Percentiles rank a stretch among this genome's conserved stretches.
phyloP scores from a whole-genome alignment of 1,140 invertebrate species.

The Anastatus disparis region DNA sequence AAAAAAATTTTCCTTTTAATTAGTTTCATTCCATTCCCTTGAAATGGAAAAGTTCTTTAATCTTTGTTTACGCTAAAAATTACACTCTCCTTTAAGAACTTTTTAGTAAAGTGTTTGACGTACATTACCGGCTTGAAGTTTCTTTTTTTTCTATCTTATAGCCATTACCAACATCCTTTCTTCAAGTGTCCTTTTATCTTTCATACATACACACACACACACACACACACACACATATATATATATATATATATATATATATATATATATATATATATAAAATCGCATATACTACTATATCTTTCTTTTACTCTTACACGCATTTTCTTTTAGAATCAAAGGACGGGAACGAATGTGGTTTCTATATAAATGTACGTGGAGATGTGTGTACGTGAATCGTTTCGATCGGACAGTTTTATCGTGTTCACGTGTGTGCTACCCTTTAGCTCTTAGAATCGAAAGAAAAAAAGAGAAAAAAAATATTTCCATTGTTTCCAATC shows the following conservation, averaged over 20 bases:
- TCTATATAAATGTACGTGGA: neutral
- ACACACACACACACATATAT: too few relatives aligned
- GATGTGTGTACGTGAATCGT: neutral
- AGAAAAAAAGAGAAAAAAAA: neutral
- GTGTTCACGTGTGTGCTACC: slow-evolving; percentile 35
- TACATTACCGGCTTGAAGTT: slow-evolving; percentile 29
- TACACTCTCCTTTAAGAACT: neutral
- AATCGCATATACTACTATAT: neutral
- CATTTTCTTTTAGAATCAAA: neutral
- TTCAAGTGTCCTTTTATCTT: neutral
- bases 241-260: too few relatives aligned
- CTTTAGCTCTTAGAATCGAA: slow-evolving; percentile 27
- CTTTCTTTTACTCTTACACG: neutral
- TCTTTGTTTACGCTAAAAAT: slow-evolving; percentile 7
- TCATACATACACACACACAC: neutral
- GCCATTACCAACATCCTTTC: neutral
- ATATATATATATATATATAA: too few relatives aligned
- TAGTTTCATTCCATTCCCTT: too few relatives aligned
- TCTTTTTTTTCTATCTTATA: neutral
- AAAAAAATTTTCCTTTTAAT: too few relatives aligned
- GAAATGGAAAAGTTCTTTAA: neutral
- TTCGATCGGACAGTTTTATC: slow-evolving; percentile 51
- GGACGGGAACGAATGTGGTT: neutral
- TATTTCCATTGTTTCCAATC: slow-evolving; percentile 49
- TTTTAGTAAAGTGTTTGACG: neutral